These are phyloP conservation scores for Crotalus viridis DNA, from an alignment of 2,113 vertebrate genomes.

Conservation along the genomic window DNA sequence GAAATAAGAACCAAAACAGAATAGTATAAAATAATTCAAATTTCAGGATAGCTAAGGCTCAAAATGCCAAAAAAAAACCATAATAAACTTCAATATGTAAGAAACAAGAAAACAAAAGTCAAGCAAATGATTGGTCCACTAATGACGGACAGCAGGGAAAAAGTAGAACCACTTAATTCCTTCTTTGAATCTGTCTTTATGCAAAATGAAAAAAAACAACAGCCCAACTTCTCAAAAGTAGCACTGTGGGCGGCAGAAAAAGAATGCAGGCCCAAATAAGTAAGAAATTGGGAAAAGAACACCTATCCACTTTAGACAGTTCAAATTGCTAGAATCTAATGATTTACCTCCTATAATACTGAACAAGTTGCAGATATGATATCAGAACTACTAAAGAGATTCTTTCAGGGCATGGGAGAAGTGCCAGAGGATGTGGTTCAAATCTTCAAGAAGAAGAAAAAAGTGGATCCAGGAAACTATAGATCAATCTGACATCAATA, in stretches of 20 bases:
- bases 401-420: background rate
- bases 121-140: background rate
- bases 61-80: too few relatives aligned
- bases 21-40: background rate
- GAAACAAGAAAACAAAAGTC: background rate
- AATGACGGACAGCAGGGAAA: background rate
- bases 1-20: too few relatives aligned
- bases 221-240: background rate
- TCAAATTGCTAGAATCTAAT: background rate
- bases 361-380: background rate
- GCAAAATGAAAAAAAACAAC: background rate
- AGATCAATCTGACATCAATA: background rate
- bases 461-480: background rate
- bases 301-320: background rate
- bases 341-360: background rate
- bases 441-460: background rate
- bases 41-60: background rate
- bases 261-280: background rate
- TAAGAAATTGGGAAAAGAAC: background rate
- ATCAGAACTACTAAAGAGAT: background rate
- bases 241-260: background rate
- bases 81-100: background rate
- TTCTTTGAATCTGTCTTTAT: background rate
- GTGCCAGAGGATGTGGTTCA: background rate
- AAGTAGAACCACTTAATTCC: background rate